Base-by-base conservation (phyloP, 92 coral and sea anemone species). In the Plumapathes pennacea region DNA sequence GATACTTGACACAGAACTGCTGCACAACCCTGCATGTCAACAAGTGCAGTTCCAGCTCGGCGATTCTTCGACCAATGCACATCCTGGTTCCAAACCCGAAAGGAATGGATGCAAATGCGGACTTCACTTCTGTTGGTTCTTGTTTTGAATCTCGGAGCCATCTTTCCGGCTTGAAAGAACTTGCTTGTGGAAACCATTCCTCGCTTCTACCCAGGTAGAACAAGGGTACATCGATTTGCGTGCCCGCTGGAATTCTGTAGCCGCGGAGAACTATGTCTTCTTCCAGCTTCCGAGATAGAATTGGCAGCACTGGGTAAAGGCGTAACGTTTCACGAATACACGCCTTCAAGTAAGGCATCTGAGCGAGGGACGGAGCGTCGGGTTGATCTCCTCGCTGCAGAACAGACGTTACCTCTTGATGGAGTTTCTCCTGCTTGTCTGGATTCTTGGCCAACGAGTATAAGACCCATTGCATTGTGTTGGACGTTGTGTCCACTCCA, bases 401-500 rank as follows among this genome's bases (percentile, higher is more conserved):
- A 10, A 78, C 77, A 29, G 80, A 51, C 14, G 67, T 36, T 2
- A 85, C 72, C 43, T 85, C 80, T 20, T 81, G 84, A 34, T 37
- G 38, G 11, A 85, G 66, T 20, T 54, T 58, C 19, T 62, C 85
- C 54, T 85, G 94, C 46, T 81, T 81, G 32, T 49, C 59, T 23
- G 79, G 85, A 41, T 85, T 64, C 38, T 75, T 85, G 13, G 88
- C 88, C 84, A 81, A 64, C 84, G 69, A 44, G 25, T 85, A 85
- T 24, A 85, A 64, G 10, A 83, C 50, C 88, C 94, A 80, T 27
- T 85, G 94, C 83, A 81, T 80, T 22, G 94, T 81, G 54, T 63
- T 85, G 27, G 94, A 85, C 0, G 88, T 85, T 15, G 94, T 85
- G 59, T 81, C 94, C 1, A 85, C 88, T 25, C 94, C 94, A 23